These are phyloP conservation scores for Hylaea fasciaria DNA, from an alignment of 2,888 invertebrate genomes.

Conservation along the genomic window DNA sequence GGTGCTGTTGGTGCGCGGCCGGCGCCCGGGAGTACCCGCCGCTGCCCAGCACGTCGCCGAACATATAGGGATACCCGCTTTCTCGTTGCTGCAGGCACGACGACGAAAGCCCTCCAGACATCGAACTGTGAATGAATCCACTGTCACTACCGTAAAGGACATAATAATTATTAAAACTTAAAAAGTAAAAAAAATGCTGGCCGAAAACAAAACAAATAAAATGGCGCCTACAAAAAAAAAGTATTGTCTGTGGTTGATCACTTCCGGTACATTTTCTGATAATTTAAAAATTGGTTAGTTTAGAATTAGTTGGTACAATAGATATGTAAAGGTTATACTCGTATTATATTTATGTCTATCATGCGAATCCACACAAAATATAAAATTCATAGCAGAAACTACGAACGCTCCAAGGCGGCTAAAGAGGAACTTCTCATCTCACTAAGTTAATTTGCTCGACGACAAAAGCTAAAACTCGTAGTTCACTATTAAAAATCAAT, in stretches of 20 bases:
- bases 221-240: constrained; percentile 6
- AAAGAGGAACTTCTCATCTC: constrained; percentile 63
- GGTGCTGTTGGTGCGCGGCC: constrained; percentile 91
- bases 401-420: constrained; percentile 40
- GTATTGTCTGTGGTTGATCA: constrained; percentile 35
- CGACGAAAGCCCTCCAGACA: constrained; percentile 92
- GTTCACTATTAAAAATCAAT: constrained; percentile 83
- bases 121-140: constrained; percentile 87
- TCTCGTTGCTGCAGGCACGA: constrained; percentile 94
- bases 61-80: constrained; percentile 95
- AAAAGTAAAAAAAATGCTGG: constrained; percentile 4
- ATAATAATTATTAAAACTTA: constrained; percentile 12
- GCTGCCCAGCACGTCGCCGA: constrained; percentile 93
- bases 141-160: constrained; percentile 26
- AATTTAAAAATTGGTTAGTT: no score
- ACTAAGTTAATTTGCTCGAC: constrained; percentile 74
- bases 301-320: no score
- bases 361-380: neutral
- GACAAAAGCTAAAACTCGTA: constrained; percentile 75
- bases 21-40: constrained; percentile 88
- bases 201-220: neutral
- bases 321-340: no score
- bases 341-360: no score
- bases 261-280: constrained; percentile 9
- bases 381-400: constrained; percentile 45